Evolutionary conservation across 2,888 invertebrate genomes (phyloP).

Genomic region (Gasteruption jaculator): DNA sequence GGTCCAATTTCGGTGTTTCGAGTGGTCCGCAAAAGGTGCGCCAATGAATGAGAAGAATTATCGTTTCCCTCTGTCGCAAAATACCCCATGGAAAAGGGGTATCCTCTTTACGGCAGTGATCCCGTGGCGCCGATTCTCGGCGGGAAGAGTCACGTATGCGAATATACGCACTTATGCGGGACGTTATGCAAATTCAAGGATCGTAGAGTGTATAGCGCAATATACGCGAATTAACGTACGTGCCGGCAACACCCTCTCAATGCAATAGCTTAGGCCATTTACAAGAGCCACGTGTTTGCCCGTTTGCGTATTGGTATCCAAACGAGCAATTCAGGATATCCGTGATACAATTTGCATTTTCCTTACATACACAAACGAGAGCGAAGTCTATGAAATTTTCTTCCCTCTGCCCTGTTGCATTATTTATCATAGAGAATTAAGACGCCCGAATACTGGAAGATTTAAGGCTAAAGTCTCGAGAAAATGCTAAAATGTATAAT

Average conservation of each 20-base stretch:
- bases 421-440: no score
- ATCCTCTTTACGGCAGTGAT: no score
- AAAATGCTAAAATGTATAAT: no score
- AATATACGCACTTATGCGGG: conserved; percentile 29
- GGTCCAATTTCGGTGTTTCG: no score
- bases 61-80: no score
- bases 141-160: no score
- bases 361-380: conserved; percentile 9
- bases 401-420: not conserved
- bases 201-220: conserved; percentile 34
- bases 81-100: no score
- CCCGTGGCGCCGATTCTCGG: no score
- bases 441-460: no score
- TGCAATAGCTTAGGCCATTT: conserved; percentile 29
- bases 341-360: conserved; percentile 30
- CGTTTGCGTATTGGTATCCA: conserved; percentile 28
- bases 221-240: conserved; percentile 37
- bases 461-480: no score
- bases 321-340: conserved; percentile 28
- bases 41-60: no score
- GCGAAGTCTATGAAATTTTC: not conserved
- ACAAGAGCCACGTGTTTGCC: conserved; percentile 6
- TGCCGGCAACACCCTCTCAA: conserved; percentile 24
- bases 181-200: conserved; percentile 37
- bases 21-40: no score